These are phyloP conservation scores for Coelinius sp. DNA, from an alignment of 2,888 invertebrate genomes.

Conservation along the genomic window DNA sequence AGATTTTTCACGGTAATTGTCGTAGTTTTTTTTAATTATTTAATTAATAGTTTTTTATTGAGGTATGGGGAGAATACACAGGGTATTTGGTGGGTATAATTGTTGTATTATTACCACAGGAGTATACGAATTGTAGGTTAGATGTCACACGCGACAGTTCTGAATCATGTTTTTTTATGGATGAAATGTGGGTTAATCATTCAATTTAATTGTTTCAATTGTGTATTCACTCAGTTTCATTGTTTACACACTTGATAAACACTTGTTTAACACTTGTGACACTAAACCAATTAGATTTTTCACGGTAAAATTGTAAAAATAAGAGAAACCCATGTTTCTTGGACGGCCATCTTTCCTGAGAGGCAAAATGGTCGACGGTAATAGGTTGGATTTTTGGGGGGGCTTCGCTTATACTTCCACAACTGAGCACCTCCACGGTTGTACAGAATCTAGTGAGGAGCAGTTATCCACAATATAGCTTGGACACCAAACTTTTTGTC, in stretches of 20 bases:
- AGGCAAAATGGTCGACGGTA: slow-evolving; percentile 56
- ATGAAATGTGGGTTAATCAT: slow-evolving; percentile 14
- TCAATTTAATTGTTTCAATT: slow-evolving; percentile 1
- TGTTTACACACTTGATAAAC: slow-evolving; percentile 36
- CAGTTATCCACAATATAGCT: too few relatives aligned
- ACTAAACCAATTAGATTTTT: slow-evolving; percentile 38
- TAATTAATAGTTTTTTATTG: neutral
- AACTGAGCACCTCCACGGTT: too few relatives aligned
- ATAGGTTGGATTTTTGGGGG: slow-evolving; percentile 27
- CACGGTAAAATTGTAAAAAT: slow-evolving; percentile 55
- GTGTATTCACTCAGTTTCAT: slow-evolving; percentile 8
- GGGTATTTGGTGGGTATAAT: neutral
- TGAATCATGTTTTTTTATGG: slow-evolving; percentile 6
- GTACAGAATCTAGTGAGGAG: too few relatives aligned
- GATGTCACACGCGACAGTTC: slow-evolving; percentile 53
- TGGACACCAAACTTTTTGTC: too few relatives aligned
- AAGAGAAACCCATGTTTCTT: slow-evolving; percentile 57
- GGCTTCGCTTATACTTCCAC: too few relatives aligned
- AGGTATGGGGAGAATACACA: neutral
- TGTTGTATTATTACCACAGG: neutral
- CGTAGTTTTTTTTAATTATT: neutral
- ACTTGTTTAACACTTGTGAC: slow-evolving; percentile 45
- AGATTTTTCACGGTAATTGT: neutral
- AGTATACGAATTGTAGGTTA: slow-evolving; percentile 53
- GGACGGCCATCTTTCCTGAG: slow-evolving; percentile 60